These are phyloP conservation scores for Diploptera punctata DNA, from an alignment of 2,888 invertebrate species.

Conservation along the genomic window DNA sequence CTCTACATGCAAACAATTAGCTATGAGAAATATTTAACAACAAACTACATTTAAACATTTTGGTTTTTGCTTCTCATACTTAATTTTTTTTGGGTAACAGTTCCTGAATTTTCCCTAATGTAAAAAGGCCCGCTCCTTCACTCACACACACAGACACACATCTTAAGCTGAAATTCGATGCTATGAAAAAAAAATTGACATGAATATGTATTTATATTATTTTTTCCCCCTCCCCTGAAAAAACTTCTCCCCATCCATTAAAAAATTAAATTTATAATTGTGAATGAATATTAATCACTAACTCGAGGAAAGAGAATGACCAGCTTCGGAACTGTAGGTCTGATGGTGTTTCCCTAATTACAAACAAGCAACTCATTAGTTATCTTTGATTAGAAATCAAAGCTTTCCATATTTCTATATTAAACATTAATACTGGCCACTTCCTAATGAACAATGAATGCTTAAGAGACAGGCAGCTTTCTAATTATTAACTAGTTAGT, in stretches of 20 bases:
- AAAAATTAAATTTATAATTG: slow-evolving; percentile 6
- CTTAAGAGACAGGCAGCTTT: too few species aligned
- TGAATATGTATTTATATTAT: neutral
- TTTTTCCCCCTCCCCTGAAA: slow-evolving; percentile 9
- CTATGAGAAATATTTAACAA: slow-evolving; percentile 17
- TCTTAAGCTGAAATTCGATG: slow-evolving; percentile 20
- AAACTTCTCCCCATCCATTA: slow-evolving; percentile 1
- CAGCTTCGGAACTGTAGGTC: slow-evolving; percentile 6
- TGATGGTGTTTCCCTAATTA: neutral
- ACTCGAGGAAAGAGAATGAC: neutral
- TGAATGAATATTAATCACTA: slow-evolving; percentile 5
- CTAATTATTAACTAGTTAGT: too few species aligned
- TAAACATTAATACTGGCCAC: too few species aligned
- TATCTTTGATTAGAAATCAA: too few species aligned
- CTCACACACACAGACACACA: slow-evolving; percentile 18
- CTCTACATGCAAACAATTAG: slow-evolving; percentile 28
- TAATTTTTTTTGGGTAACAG: neutral
- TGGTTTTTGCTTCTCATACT: neutral
- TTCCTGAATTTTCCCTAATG: neutral
- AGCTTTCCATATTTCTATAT: too few species aligned
- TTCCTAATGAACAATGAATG: too few species aligned
- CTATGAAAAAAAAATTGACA: slow-evolving; percentile 20
- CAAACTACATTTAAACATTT: slow-evolving; percentile 25
- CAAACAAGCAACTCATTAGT: neutral
- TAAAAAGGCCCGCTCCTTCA: slow-evolving; percentile 3